Evolutionary conservation across 2,797 vertebrate species (phyloP), one percentile per base, ranked within the genome.

Genomic region (Arnoldichthys spilopterus): DNA sequence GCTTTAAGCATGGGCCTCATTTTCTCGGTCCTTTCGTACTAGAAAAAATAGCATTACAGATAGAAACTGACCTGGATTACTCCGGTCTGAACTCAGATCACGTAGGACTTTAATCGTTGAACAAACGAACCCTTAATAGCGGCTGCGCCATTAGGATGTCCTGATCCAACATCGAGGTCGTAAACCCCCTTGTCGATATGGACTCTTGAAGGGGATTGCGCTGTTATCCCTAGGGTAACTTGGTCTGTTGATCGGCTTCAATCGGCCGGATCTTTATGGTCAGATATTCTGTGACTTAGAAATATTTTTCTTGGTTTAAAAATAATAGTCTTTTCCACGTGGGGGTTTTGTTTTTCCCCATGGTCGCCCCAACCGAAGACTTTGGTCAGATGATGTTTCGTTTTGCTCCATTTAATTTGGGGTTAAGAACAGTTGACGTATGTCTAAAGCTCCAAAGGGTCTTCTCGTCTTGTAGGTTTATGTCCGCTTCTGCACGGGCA

Each of bases 201-300:
- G 82, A 11, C 91, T 92, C 88, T 91, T 6, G 12, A 71, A 89
- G 85, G 18, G 76, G 90, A 92, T 92, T 87, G 90, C 88, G 86
- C 90, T 92, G 90, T 93, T 93, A 92, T 92, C 89, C 92, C 90
- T 91, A 73, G 91, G 88, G 90, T 92, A 92, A 90, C 90, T 93
- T 82, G 85, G 84, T 92, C 0, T 88, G 85, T 86, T 90, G 51
- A 37, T 91, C 89, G 87, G 84, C 24, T 0, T 16, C n/a, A n/a
- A 22, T 0, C 7, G 34, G 18, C 84, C 87, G 90, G 90, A 84
- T 91, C 89, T n/a, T 6, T 2, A n/a, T 37, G 81, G 84, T 91
- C 86, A 87, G 58, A 83, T 0, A 0, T 90, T 86, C 72, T 90
- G 85, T 22, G 71, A 0, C 13, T 80, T 88, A 58, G 88, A 89